Base-by-base conservation (phyloP, 2,888 invertebrate genomes). In the Drosophila stalkeri region DNA sequence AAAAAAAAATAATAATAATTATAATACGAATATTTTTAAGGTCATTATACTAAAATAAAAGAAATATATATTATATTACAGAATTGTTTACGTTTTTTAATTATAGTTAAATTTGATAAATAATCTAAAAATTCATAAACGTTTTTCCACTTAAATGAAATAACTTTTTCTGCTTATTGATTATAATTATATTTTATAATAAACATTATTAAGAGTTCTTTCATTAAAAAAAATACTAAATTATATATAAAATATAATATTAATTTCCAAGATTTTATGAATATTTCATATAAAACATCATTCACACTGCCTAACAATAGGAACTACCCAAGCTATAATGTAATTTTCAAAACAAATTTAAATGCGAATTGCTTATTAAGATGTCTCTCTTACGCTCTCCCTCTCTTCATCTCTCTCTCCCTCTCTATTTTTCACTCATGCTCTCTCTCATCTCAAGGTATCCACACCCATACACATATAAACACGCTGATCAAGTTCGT, bases 401-500 rank as follows among this genome's bases (percentile, higher is more conserved):
- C 27, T 12, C 44, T 37, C 54, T 11, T 12, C 44, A 44, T 37
- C 54, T 9, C 44, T 27, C 39, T 16, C 39, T 9, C n/a, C 8
- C 37, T 33, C 54, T 9, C 44, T 27, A 33, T 16, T 33, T 9
- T 16, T 11, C 43, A n/a, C 33, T 27, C 41, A 33, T 14, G 33
- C 14, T 16, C 31, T 20, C 46, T 6, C 31, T 31, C 14, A 33
- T 31, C 9, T 23, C 23, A 31, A 56, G 31, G 6, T 12, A 18
- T 3, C 18, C n/a, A 20, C 9, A 39, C 61, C 37, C 33, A 37
- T 16, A 16, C 12, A 23, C 23, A 52, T 18, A 18, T 11, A 35
- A 27, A 39, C 37, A 20, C 9, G 52, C 64, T 27, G 46, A 46
- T 62, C 75, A 72, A 74, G 85, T 86, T 86, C 80, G 83, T 83